phyloP scores from a whole-genome alignment of 2,888 invertebrate species.

The Epistrophella euchroma region DNA sequence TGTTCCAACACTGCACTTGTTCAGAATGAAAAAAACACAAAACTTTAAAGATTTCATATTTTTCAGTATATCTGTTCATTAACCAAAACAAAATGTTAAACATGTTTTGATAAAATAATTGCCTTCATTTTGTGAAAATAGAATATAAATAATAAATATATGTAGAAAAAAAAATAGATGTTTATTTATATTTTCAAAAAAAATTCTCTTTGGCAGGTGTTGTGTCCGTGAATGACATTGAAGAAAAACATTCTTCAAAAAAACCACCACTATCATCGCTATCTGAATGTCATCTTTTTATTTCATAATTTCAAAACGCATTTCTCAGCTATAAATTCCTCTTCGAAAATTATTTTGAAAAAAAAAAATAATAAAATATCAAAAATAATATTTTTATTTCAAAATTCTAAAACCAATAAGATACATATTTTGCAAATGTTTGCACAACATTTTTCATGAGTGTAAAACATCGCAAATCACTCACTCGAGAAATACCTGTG shows the following conservation, averaged over 20 bases:
- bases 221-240: constrained; percentile 8
- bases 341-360: neutral
- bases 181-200: neutral
- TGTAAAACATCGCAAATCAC: constrained; percentile 24
- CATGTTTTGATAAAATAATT: neutral
- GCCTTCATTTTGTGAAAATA: neutral
- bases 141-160: neutral
- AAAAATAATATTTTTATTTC: constrained; percentile 5
- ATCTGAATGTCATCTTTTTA: constrained; percentile 20
- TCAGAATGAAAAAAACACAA: neutral
- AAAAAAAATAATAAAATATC: neutral
- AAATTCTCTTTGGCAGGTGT: constrained; percentile 15
- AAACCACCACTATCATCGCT: neutral
- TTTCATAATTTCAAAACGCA: constrained; percentile 24
- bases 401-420: neutral
- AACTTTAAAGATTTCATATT: neutral
- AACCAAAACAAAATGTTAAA: neutral
- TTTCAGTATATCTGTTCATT: neutral
- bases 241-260: constrained; percentile 4
- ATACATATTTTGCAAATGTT: neutral
- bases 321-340: neutral
- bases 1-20: too few species aligned
- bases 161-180: too few species aligned
- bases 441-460: neutral
- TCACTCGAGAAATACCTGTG: constrained; percentile 19